Evolutionary conservation across 2,888 invertebrate species (phyloP).

Genomic region (Apamea anceps): DNA sequence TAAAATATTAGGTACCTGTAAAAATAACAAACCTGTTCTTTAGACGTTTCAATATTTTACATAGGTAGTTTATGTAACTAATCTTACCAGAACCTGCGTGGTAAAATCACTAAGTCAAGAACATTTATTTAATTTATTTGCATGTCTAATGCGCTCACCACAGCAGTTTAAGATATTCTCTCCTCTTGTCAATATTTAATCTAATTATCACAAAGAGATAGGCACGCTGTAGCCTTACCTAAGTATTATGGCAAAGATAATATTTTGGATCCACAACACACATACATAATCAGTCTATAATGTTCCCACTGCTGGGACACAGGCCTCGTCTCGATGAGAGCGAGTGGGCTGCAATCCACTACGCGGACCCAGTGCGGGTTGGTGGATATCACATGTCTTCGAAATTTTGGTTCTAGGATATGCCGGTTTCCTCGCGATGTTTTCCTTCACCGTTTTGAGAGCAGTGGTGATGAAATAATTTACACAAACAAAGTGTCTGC

Average conservation of each 20-base stretch:
- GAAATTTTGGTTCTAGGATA: no score
- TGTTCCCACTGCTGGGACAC: no score
- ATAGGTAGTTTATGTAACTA: not conserved
- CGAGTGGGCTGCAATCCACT: no score
- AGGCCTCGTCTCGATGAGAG: no score
- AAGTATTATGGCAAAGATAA: not conserved
- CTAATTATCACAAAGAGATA: constrained; percentile 25
- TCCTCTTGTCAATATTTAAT: constrained; percentile 31
- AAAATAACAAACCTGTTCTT: not conserved
- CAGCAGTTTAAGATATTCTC: constrained; percentile 3
- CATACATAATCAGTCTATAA: no score
- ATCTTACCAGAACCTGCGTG: not conserved
- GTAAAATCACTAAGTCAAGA: not conserved
- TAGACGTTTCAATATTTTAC: not conserved
- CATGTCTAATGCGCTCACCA: constrained; percentile 4
- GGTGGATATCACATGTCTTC: no score
- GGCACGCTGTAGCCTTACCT: not conserved
- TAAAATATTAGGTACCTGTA: no score
- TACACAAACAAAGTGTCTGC: no score
- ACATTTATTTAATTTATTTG: constrained; percentile 11
- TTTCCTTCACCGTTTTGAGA: no score
- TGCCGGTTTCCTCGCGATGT: no score
- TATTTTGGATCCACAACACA: not conserved
- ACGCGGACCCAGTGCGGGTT: no score
- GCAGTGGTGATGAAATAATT: no score